These are phyloP conservation scores for Phylloscopus trochiloides DNA, from an alignment of 2,113 vertebrate genomes.

Conservation along the genomic window DNA sequence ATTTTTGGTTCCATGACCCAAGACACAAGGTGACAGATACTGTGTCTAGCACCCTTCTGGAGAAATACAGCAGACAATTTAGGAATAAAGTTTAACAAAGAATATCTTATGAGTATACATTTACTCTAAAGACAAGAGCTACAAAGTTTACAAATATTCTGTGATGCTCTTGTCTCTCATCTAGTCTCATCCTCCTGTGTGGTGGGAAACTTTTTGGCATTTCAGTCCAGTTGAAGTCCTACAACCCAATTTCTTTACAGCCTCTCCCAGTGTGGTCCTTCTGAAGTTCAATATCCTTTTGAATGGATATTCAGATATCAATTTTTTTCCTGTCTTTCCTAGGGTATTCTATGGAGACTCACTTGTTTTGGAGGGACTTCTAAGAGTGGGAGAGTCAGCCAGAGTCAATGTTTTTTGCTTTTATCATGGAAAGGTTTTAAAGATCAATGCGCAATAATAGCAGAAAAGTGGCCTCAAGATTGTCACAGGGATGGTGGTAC, in stretches of 20 bases:
- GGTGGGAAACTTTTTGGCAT: not conserved
- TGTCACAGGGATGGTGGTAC: not conserved
- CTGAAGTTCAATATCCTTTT: not conserved
- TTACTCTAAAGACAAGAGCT: not conserved
- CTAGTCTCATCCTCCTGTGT: not conserved
- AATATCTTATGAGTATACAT: not conserved
- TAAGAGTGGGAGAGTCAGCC: not conserved
- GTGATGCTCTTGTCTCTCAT: fast-evolving
- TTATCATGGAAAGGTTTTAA: not conserved
- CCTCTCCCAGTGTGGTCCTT: not conserved
- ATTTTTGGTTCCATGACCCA: too few species aligned
- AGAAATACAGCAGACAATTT: not conserved
- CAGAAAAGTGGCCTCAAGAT: not conserved
- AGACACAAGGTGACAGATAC: not conserved
- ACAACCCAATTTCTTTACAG: not conserved
- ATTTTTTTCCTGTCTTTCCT: not conserved
- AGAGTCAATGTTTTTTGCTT: not conserved
- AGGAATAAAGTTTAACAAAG: not conserved
- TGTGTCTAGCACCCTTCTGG: not conserved
- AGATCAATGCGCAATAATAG: not conserved
- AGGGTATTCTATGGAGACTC: not conserved
- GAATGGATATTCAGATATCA: not conserved
- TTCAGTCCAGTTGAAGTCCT: not conserved
- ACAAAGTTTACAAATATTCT: not conserved
- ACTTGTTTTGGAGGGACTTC: not conserved